A percentile compares a stretch with the other conserved stretches of the same genome.
Conservation (phyloP, 2,797 vertebrate genomes). For the Acomys russatus region DNA sequence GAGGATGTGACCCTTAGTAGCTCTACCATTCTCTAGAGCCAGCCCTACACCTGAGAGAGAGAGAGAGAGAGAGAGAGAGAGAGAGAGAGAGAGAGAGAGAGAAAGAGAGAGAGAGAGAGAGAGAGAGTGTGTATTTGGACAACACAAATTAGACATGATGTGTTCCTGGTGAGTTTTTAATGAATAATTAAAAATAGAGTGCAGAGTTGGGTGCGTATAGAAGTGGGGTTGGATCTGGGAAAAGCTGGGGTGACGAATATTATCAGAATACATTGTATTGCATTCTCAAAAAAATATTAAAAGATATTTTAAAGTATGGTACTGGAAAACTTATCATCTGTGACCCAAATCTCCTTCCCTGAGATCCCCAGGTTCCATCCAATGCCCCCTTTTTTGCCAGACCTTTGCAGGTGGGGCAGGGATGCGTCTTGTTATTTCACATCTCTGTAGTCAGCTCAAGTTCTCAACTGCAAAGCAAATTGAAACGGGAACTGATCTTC, state of each 20-base stretch:
- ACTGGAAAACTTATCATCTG: neutral
- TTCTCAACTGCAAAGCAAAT: constrained; percentile 25
- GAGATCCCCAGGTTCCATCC: neutral
- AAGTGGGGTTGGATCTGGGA: neutral
- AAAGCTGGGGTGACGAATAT: too few species aligned
- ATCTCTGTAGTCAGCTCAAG: neutral
- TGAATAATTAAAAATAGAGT: neutral
- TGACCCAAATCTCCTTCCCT: constrained; percentile 21
- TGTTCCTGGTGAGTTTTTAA: neutral
- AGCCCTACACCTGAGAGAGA: neutral
- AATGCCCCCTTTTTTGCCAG: neutral
- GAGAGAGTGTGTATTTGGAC: neutral
- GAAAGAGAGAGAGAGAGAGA: too few species aligned
- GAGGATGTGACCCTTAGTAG: neutral
- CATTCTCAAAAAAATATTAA: neutral
- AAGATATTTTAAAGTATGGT: neutral
- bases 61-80: too few species aligned
- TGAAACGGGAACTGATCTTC: constrained; percentile 6
- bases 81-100: too few species aligned
- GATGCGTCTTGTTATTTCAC: neutral
- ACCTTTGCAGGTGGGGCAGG: neutral
- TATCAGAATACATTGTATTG: neutral
- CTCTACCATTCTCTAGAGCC: too few species aligned
- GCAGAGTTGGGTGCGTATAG: neutral
- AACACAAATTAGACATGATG: neutral